Conservation (phyloP, 2,888 invertebrate species). For the Cosmopolites sordidus region DNA sequence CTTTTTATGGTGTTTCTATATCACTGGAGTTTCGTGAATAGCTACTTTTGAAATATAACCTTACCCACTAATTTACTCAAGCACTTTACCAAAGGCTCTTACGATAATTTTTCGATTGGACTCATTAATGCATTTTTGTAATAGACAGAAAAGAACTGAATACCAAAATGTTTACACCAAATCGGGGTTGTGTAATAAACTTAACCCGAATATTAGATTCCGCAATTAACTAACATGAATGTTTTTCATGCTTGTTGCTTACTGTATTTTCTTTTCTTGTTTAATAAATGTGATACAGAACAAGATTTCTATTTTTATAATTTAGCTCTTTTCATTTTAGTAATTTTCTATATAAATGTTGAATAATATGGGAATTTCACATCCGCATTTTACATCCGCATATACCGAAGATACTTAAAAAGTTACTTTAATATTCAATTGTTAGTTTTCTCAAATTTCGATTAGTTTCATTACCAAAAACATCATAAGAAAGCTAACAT, state of each 20-base stretch:
- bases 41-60: not conserved
- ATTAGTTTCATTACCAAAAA: too few relatives aligned
- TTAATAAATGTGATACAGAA: not conserved
- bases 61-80: not conserved
- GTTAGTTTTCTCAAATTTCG: too few relatives aligned
- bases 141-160: not conserved
- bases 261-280: not conserved
- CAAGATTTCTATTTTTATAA: too few relatives aligned
- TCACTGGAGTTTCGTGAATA: too few relatives aligned
- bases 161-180: not conserved
- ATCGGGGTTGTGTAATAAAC: not conserved
- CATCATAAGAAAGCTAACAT: too few relatives aligned
- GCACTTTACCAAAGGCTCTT: not conserved
- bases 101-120: not conserved
- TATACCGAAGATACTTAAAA: too few relatives aligned
- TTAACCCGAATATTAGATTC: not conserved
- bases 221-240: not conserved
- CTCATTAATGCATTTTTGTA: conserved; percentile 1
- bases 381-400: too few relatives aligned
- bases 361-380: too few relatives aligned
- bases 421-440: too few relatives aligned
- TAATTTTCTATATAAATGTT: too few relatives aligned
- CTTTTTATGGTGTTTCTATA: too few relatives aligned
- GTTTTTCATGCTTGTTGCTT: not conserved
- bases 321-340: too few relatives aligned